phyloP scores from a whole-genome alignment of 2,888 invertebrate species.

The Cosmorhoe ocellata region DNA sequence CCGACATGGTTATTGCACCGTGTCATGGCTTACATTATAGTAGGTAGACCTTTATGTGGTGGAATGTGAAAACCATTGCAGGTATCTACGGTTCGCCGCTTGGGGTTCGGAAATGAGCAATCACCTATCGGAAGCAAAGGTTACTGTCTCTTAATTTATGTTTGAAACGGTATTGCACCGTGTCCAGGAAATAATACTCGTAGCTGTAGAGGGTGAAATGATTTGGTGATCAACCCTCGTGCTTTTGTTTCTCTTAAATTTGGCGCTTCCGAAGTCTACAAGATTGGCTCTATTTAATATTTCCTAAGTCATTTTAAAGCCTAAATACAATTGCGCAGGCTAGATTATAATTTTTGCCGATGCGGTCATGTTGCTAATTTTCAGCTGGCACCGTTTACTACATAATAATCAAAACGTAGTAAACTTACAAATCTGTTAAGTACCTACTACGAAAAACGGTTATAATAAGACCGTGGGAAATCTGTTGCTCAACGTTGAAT shows the following conservation, averaged over 20 bases:
- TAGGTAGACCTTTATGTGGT: slow-evolving; percentile 35
- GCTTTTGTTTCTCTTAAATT: not conserved
- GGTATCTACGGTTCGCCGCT: slow-evolving; percentile 48
- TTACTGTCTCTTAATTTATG: slow-evolving; percentile 54
- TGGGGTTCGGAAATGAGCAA: slow-evolving; percentile 64
- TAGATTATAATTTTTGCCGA: no score
- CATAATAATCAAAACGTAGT: slow-evolving; percentile 7
- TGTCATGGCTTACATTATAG: slow-evolving; percentile 2
- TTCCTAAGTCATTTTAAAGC: no score
- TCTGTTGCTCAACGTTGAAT: slow-evolving; percentile 30
- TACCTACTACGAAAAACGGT: slow-evolving; percentile 15
- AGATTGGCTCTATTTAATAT: no score
- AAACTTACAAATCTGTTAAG: slow-evolving; percentile 7
- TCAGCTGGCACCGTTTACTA: not conserved
- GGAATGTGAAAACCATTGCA: slow-evolving; percentile 47
- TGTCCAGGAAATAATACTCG: slow-evolving; percentile 20
- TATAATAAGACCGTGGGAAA: slow-evolving; percentile 47
- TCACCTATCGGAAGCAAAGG: slow-evolving; percentile 64
- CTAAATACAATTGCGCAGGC: no score
- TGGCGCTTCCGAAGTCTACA: no score
- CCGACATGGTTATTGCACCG: slow-evolving; percentile 39
- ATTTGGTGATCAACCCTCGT: slow-evolving; percentile 5
- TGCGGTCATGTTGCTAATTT: no score
- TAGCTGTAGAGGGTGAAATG: slow-evolving; percentile 16
- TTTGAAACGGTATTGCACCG: slow-evolving; percentile 44